Conservation (phyloP, 2,797 vertebrate genomes). For the Neostethus bicornis region DNA sequence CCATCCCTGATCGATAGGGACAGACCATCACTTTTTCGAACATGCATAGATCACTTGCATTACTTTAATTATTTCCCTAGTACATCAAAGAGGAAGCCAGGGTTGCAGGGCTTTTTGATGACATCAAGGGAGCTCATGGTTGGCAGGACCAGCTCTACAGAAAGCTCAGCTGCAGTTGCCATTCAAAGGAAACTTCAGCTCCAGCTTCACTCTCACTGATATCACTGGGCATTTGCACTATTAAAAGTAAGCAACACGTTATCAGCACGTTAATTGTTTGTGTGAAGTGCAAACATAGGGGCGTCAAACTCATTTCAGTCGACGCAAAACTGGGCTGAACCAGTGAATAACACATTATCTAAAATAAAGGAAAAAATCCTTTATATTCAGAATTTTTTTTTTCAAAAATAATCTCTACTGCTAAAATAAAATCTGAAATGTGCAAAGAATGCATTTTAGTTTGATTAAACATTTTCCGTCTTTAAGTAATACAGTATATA, state of each 20-base stretch:
- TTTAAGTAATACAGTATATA: too few species aligned
- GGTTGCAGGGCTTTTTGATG: conserved; percentile 64
- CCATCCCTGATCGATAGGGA: conserved; percentile 58
- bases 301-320: too few species aligned
- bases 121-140: conserved; percentile 48
- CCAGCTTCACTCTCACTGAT: conserved; percentile 10
- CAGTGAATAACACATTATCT: too few species aligned
- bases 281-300: conserved; percentile 14
- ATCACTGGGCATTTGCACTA: conserved; percentile 40
- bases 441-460: too few species aligned
- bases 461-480: too few species aligned
- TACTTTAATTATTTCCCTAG: conserved; percentile 67
- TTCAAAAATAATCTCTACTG: too few species aligned
- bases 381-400: too few species aligned
- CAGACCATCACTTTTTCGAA: conserved; percentile 66
- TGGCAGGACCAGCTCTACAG: conserved; percentile 34
- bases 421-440: too few species aligned
- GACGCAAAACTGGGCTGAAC: too few species aligned
- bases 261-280: conserved; percentile 28
- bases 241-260: conserved; percentile 30
- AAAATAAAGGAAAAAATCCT: too few species aligned
- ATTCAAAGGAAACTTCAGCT: conserved; percentile 35
- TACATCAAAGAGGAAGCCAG: conserved; percentile 62
- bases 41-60: conserved; percentile 57
- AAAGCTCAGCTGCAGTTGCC: conserved; percentile 35